Conservation (phyloP, 2,113 vertebrate genomes). For the Nansenia antarctica region DNA sequence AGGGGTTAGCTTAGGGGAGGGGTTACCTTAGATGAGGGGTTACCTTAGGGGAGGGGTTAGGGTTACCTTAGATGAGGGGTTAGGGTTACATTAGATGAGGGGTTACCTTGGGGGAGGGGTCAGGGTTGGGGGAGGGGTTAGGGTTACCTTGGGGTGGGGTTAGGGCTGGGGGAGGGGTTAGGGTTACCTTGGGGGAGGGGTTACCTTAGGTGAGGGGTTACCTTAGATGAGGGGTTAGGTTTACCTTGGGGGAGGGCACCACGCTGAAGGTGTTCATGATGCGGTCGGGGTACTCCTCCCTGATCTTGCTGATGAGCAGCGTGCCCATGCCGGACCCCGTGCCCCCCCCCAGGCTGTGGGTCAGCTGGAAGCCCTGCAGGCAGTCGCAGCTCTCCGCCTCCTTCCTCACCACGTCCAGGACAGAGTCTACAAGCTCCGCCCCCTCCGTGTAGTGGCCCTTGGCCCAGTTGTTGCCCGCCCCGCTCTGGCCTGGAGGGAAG, state of each 20-base stretch:
- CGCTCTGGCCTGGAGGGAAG: constrained; percentile 82
- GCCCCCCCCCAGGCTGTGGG: constrained; percentile 86
- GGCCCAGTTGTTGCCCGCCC: too few species aligned
- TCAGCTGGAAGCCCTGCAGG: constrained; percentile 91
- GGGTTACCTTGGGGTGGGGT: not conserved
- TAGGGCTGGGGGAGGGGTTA: not conserved
- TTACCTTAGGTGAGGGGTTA: constrained; percentile 80
- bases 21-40: too few species aligned
- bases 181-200: constrained; percentile 69
- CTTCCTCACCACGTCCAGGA: constrained; percentile 90
- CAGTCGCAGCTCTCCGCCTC: constrained; percentile 92
- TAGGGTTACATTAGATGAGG: too few species aligned
- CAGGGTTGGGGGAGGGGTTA: too few species aligned
- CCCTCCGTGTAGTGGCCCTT: constrained; percentile 92
- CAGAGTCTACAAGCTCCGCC: constrained; percentile 88
- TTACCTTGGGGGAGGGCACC: constrained; percentile 81
- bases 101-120: too few species aligned
- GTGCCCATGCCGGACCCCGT: constrained; percentile 90
- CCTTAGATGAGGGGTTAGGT: constrained; percentile 88
- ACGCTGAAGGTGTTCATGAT: constrained; percentile 90
- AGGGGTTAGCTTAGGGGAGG: too few species aligned
- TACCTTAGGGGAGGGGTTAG: too few species aligned
- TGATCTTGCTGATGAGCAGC: constrained; percentile 86
- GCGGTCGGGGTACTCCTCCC: constrained; percentile 84
- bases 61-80: too few species aligned